Evolutionary conservation across 2,113 vertebrate genomes (phyloP).

Genomic region (zebrafish (Danio rerio)): DNA sequence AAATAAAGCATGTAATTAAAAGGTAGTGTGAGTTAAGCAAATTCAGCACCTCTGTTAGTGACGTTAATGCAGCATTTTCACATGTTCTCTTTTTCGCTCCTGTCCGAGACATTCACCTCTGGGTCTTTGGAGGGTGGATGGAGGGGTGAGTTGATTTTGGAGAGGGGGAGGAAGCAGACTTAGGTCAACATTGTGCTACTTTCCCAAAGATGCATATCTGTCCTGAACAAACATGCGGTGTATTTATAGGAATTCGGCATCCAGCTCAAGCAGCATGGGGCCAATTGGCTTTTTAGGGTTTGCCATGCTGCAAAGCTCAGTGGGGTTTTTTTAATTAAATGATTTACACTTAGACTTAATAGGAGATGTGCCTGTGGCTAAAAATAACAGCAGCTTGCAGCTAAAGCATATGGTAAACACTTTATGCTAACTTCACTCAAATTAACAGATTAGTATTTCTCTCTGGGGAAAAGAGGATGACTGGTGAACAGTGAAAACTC

Average conservation of each 20-base stretch:
- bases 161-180: constrained; percentile 68
- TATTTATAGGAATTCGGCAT: constrained; percentile 78
- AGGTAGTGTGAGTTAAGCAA: constrained; percentile 9
- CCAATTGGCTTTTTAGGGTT: constrained; percentile 2
- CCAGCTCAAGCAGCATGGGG: constrained; percentile 8
- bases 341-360: not conserved
- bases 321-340: not conserved
- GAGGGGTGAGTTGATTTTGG: constrained; percentile 40
- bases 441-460: not conserved
- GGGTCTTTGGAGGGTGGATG: constrained; percentile 31
- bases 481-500: too few species aligned
- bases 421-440: not conserved
- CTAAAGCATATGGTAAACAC: not conserved
- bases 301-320: constrained; percentile 2
- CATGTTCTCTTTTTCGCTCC: constrained; percentile 20
- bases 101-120: constrained; percentile 36
- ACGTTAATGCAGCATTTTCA: constrained; percentile 23
- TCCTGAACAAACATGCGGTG: constrained; percentile 78
- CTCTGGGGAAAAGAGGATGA: too few species aligned
- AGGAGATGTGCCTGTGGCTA: not conserved
- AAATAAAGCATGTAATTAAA: constrained; percentile 15
- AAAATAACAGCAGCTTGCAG: constrained; percentile 8
- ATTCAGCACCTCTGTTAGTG: constrained; percentile 30
- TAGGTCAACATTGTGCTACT: constrained; percentile 82
- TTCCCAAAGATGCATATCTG: constrained; percentile 82